Conservation (phyloP, 23 tunicate species). For the Corella eumyota region DNA sequence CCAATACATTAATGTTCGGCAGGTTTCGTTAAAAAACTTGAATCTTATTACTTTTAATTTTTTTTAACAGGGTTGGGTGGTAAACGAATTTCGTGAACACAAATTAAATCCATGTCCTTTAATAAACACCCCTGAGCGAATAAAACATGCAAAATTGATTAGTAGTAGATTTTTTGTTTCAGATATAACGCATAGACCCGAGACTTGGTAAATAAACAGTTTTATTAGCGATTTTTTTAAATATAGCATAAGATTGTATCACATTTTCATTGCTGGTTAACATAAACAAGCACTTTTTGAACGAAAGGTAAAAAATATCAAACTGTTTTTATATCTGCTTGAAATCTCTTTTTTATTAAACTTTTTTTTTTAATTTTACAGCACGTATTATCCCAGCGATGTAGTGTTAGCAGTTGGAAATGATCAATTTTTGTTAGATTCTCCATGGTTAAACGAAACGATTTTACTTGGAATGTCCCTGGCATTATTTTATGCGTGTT, state of each 20-base stretch:
- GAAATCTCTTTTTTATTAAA: too few relatives aligned
- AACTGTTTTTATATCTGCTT: too few relatives aligned
- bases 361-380: too few relatives aligned
- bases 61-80: slow-evolving; percentile 11
- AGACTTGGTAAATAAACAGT: too few relatives aligned
- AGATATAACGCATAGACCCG: too few relatives aligned
- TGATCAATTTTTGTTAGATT: slow-evolving; percentile 12
- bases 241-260: too few relatives aligned
- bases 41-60: not conserved
- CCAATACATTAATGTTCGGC: not conserved
- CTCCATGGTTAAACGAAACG: slow-evolving; percentile 11
- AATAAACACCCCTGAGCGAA: slow-evolving; percentile 3
- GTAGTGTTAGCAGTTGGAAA: slow-evolving; percentile 18
- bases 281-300: too few relatives aligned
- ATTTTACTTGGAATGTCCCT: slow-evolving; percentile 6
- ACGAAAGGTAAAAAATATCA: too few relatives aligned
- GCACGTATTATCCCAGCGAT: slow-evolving; percentile 1
- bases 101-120: not conserved
- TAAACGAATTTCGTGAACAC: slow-evolving; percentile 6
- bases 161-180: too few relatives aligned
- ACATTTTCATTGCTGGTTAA: too few relatives aligned
- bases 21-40: not conserved
- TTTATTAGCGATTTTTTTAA: too few relatives aligned
- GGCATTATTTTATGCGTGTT: slow-evolving; percentile 1
- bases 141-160: too few relatives aligned